A percentile compares a stretch with the other conserved stretches of the same genome.
These are phyloP conservation scores for Echinops telfairi DNA, from an alignment of 2,113 vertebrate species.

Conservation along the genomic window DNA sequence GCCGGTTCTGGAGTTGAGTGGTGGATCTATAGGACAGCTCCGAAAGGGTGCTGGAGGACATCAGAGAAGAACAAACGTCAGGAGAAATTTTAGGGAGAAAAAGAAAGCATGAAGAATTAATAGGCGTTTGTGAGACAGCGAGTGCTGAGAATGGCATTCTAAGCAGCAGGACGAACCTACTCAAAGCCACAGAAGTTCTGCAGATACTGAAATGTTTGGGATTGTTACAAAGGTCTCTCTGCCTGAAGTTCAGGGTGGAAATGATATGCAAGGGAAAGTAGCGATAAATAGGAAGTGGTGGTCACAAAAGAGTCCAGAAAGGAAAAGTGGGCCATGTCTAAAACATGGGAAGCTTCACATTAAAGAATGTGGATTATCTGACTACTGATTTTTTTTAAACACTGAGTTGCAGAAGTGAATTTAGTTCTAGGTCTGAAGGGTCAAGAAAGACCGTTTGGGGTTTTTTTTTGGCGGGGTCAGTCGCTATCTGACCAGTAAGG, in stretches of 20 bases:
- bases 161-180: background rate
- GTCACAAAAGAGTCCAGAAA: background rate
- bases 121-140: background rate
- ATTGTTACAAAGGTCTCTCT: background rate
- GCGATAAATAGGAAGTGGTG: background rate
- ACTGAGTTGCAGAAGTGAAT: too few relatives aligned
- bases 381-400: background rate
- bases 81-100: background rate
- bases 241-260: background rate
- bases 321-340: background rate
- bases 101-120: background rate
- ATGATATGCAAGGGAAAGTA: fast-evolving
- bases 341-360: background rate
- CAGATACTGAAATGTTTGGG: background rate
- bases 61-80: background rate
- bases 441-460: too few relatives aligned
- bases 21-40: background rate
- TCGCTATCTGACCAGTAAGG: too few relatives aligned
- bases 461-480: too few relatives aligned
- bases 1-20: too few relatives aligned
- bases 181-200: background rate
- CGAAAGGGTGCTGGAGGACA: background rate
- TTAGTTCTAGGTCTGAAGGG: too few relatives aligned
- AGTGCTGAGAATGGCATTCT: background rate
- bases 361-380: background rate